Conservation (phyloP, 2,888 invertebrate genomes). For the Hyles lineata region DNA sequence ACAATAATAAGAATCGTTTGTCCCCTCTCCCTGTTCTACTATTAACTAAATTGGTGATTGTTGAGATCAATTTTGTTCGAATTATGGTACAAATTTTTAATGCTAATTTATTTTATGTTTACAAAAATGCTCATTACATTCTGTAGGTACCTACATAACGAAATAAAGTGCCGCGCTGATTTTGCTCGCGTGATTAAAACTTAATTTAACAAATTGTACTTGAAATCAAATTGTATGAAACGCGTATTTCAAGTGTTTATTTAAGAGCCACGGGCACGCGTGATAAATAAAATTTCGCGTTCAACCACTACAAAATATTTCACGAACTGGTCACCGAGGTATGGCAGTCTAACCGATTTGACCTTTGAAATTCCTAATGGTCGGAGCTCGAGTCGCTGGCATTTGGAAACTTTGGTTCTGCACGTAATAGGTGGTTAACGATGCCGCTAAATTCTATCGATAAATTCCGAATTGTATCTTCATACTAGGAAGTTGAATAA, state of each 20-base stretch:
- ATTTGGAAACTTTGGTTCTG: conserved; percentile 50
- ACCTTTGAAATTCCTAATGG: conserved; percentile 69
- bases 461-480: conserved; percentile 31
- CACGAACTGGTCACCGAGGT: conserved; percentile 51
- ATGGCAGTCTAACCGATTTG: conserved; percentile 55
- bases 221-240: not conserved
- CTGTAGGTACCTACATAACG: not conserved
- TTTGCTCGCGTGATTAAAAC: not conserved
- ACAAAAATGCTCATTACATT: not conserved
- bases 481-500: conserved; percentile 3
- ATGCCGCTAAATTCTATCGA: conserved; percentile 30
- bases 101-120: conserved; percentile 9
- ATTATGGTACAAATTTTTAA: conserved; percentile 18
- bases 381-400: conserved; percentile 56
- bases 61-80: conserved; percentile 34
- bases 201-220: conserved; percentile 2
- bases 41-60: conserved; percentile 66
- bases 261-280: not conserved
- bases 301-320: conserved; percentile 27
- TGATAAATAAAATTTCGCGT: conserved; percentile 15
- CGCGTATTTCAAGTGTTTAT: conserved; percentile 4
- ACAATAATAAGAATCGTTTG: conserved; percentile 66
- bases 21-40: conserved; percentile 54
- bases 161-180: not conserved
- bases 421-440: conserved; percentile 45